Evolutionary conservation across 1,140 invertebrate species (phyloP).

Genomic region (Nephotettix cincticeps): DNA sequence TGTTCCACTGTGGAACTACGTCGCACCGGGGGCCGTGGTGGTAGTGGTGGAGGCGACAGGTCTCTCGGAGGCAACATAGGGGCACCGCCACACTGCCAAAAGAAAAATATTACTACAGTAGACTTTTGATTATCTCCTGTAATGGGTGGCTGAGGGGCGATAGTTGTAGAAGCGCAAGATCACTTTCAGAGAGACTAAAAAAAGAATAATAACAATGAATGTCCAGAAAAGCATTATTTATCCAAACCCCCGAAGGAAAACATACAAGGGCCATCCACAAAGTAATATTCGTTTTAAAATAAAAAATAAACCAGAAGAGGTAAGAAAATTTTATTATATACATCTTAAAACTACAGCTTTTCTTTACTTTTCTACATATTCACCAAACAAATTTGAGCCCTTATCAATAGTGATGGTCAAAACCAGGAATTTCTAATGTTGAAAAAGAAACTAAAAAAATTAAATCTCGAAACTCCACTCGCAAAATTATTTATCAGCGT

Average conservation of each 20-base stretch:
- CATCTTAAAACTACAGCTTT: background rate
- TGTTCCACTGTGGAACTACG: slow-evolving; percentile 41
- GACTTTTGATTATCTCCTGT: no score
- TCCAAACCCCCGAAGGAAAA: no score
- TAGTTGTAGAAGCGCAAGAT: no score
- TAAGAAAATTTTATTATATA: slow-evolving; percentile 23
- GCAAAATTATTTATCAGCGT: no score
- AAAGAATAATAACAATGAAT: no score
- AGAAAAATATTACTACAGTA: no score
- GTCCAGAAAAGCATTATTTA: no score
- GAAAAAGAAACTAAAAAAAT: no score
- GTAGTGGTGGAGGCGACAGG: slow-evolving; percentile 60
- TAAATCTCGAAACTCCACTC: no score
- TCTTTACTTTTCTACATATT: slow-evolving; percentile 10
- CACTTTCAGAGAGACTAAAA: no score
- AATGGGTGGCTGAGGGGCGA: no score
- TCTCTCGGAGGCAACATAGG: slow-evolving; percentile 60
- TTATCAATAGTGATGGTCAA: background rate
- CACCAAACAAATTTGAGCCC: background rate
- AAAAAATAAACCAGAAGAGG: slow-evolving; percentile 15
- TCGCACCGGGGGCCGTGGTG: slow-evolving; percentile 52
- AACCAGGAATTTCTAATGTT: no score
- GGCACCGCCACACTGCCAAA: slow-evolving; percentile 43
- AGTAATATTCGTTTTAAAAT: slow-evolving; percentile 28
- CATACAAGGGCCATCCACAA: slow-evolving; percentile 46